Percentiles rank a stretch among this genome's conserved stretches.
phyloP scores from a whole-genome alignment of 2,888 invertebrate genomes.

The Arge pagana region DNA sequence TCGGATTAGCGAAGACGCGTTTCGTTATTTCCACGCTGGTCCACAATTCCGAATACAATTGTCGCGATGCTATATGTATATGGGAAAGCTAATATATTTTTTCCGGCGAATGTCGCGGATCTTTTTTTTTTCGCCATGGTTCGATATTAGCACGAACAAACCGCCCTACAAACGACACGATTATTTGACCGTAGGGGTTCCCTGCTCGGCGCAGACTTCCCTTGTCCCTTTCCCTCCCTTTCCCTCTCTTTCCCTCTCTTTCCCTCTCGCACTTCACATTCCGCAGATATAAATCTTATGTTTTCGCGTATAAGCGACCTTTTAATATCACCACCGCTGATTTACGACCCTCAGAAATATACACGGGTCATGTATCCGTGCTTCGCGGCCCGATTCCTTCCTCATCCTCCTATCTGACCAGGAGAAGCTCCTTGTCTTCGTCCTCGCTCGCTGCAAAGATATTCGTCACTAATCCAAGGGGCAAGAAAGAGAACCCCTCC shows the following conservation, averaged over 20 bases:
- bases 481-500: too few species aligned
- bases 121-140: conserved; percentile 23
- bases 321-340: conserved; percentile 57
- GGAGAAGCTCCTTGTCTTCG: neutral
- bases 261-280: neutral
- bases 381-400: conserved; percentile 9
- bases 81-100: conserved; percentile 34
- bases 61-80: too few species aligned
- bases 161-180: conserved; percentile 41
- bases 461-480: conserved; percentile 5
- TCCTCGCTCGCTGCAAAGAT: neutral
- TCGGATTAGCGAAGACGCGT: too few species aligned
- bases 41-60: too few species aligned
- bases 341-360: conserved; percentile 50
- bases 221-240: conserved; percentile 11
- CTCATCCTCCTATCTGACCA: conserved; percentile 7
- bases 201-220: conserved; percentile 4
- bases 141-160: conserved; percentile 42
- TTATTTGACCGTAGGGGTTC: conserved; percentile 40
- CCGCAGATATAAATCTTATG: conserved; percentile 52
- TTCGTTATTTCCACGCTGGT: too few species aligned
- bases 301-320: conserved; percentile 58
- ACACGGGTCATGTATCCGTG: conserved; percentile 43
- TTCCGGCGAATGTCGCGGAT: conserved; percentile 19
- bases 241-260: conserved; percentile 13